Evolutionary conservation across 1,140 invertebrate genomes (phyloP), one percentile per base, ranked within the genome.

Genomic region (Aphelenchoides fujianensis): DNA sequence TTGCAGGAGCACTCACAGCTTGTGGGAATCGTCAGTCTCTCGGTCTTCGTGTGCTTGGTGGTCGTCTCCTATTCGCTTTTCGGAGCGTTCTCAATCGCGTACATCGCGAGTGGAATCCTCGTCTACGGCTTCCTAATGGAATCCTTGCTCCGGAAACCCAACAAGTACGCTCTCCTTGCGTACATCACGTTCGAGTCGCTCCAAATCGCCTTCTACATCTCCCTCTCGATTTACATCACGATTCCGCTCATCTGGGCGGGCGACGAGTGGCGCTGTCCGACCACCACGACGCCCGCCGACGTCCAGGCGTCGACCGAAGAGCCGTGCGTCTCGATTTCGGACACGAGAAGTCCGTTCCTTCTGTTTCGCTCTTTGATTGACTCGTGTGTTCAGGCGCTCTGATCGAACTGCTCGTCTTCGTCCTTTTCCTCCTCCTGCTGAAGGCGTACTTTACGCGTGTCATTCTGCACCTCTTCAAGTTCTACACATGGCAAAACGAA

Each of bases 1-100:
- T 72, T 69, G 69, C 1, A 74, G 73, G 73, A 74, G 16, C 73
- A 74, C 52, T 52, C 69, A 19, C 75, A 77, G 23, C 68, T 74
- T 23, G 37, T 75, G 12, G 73, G 73, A 2, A 53, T 74, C 27
- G 23, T 74, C 23, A 77, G 74, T 3, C 59, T 74, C 27, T 52
- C 73, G 30, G 16, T 74, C 7, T 74, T 74, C 52, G 5, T 74
- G 48, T 74, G 73, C 27, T 36, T 77, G 16, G 52, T 75, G 36
- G 32, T 74, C 9, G 34, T 74, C 19, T 77, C 74, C 3, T 28
- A 72, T 32, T 1, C 48, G 2, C 1, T 74, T 31, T 74, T 74
- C 52, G 73, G 74, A 0, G 12, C 52, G 19, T 23, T 74, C 3
- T 77, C 73, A 7, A 27, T 74, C 0, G 70, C 74, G 32, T 74